phyloP scores from a whole-genome alignment of 2,888 invertebrate species.

The Steinernema carpocapsae region DNA sequence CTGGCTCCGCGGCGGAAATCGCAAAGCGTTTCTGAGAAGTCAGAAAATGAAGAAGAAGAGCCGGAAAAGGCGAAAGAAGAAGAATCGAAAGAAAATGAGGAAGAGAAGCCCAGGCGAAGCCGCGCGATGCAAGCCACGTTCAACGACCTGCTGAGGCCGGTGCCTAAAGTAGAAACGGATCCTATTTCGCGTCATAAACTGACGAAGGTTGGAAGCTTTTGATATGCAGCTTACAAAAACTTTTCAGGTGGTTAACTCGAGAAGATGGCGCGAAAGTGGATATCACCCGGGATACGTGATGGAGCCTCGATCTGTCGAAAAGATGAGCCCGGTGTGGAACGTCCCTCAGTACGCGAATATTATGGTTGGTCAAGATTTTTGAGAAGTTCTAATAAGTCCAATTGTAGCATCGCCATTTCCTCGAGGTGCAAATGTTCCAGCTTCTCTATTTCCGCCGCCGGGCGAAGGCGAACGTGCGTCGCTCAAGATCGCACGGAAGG shows the following conservation, averaged over 20 bases:
- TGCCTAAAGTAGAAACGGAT: too few species aligned
- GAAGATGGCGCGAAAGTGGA: not conserved
- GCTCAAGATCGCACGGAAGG: too few species aligned
- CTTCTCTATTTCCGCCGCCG: too few species aligned
- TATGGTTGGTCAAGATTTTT: too few species aligned
- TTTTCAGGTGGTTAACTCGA: not conserved
- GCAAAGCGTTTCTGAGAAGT: too few species aligned
- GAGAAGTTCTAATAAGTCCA: not conserved
- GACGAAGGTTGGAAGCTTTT: not conserved
- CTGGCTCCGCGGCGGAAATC: too few species aligned
- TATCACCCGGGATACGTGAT: slow-evolving; percentile 11
- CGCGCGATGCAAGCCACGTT: too few species aligned
- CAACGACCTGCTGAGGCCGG: too few species aligned
- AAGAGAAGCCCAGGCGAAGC: not conserved
- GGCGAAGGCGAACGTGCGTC: too few species aligned
- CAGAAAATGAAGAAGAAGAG: not conserved
- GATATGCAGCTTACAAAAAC: not conserved
- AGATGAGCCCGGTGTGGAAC: slow-evolving; percentile 8
- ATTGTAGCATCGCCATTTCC: too few species aligned
- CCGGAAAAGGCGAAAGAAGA: not conserved
- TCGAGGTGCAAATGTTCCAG: too few species aligned
- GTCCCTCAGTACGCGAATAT: not conserved
- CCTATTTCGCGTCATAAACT: too few species aligned
- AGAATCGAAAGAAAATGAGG: not conserved
- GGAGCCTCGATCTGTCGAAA: slow-evolving; percentile 2